phyloP scores from a whole-genome alignment of 2,113 vertebrate genomes.

The Myrmecophaga tridactyla region DNA sequence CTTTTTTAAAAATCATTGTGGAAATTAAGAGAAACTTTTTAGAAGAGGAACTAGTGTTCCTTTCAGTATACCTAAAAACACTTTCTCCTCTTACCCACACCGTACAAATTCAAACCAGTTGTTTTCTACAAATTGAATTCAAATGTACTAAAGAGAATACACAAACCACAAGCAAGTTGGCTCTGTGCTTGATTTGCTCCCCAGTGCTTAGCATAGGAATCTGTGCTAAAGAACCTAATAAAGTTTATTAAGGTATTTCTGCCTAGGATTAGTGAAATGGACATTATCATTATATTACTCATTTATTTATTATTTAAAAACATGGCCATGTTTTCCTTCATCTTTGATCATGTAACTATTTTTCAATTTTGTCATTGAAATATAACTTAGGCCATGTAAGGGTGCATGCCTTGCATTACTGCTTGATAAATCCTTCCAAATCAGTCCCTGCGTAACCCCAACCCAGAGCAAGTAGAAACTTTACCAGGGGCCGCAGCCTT shows the following conservation, averaged over 20 bases:
- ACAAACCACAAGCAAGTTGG: too few relatives aligned
- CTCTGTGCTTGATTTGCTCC: neutral
- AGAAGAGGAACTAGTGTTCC: accelerated
- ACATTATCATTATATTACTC: too few relatives aligned
- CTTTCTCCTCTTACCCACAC: accelerated
- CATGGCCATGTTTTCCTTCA: too few relatives aligned
- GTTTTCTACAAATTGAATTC: neutral
- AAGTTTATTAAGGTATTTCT: accelerated
- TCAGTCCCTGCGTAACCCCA: too few relatives aligned
- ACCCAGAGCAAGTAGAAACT: too few relatives aligned
- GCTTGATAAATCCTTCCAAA: too few relatives aligned
- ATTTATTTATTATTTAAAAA: neutral
- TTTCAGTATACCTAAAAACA: accelerated
- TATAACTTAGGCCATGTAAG: too few relatives aligned
- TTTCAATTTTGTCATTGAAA: too few relatives aligned
- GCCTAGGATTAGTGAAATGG: neutral
- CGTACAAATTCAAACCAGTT: neutral
- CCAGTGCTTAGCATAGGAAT: accelerated
- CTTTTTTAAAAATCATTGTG: neutral
- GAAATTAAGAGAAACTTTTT: neutral
- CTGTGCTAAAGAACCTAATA: neutral
- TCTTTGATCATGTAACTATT: too few relatives aligned
- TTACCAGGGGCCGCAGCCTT: too few relatives aligned
- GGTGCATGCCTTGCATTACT: too few relatives aligned
- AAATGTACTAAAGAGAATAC: neutral